phyloP scores from a whole-genome alignment of 2,888 invertebrate genomes.

The Pheosia gnoma region DNA sequence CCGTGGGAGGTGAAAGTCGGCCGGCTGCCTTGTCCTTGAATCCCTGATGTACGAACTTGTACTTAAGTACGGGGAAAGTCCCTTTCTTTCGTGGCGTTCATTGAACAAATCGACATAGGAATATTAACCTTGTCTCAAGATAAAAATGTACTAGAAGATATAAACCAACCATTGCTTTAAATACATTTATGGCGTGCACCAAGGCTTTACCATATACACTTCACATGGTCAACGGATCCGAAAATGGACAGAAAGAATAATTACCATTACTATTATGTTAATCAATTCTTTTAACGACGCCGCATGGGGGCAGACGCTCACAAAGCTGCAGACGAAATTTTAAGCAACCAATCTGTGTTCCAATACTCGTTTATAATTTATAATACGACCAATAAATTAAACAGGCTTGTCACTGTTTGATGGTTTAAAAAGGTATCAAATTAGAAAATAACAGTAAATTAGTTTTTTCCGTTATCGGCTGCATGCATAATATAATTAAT shows the following conservation, averaged over 20 bases:
- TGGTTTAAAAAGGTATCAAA: constrained; percentile 27
- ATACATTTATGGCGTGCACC: constrained; percentile 37
- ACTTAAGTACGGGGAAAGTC: constrained; percentile 36
- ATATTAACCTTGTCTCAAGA: not conserved
- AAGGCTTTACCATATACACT: constrained; percentile 33
- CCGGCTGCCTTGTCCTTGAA: constrained; percentile 63
- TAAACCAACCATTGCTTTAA: constrained; percentile 22
- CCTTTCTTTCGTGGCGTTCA: constrained; percentile 24
- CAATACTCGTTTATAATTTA: constrained; percentile 33
- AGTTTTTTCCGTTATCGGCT: constrained; percentile 33
- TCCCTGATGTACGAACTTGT: constrained; percentile 47
- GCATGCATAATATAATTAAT: constrained; percentile 19
- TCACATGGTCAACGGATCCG: constrained; percentile 48
- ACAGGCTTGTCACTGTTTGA: constrained; percentile 32
- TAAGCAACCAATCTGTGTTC: constrained; percentile 27
- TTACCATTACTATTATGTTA: constrained; percentile 60
- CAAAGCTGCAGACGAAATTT: constrained; percentile 36
- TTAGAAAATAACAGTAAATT: constrained; percentile 20
- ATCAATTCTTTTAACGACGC: constrained; percentile 60
- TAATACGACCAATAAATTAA: constrained; percentile 37
- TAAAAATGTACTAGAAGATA: constrained; percentile 6
- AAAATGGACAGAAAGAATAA: constrained; percentile 60
- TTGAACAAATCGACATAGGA: constrained; percentile 14
- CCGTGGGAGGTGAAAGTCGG: constrained; percentile 75
- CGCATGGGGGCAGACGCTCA: constrained; percentile 45